Conservation (phyloP, 2,888 invertebrate genomes). For the Caenorhabditis macrosperma region DNA sequence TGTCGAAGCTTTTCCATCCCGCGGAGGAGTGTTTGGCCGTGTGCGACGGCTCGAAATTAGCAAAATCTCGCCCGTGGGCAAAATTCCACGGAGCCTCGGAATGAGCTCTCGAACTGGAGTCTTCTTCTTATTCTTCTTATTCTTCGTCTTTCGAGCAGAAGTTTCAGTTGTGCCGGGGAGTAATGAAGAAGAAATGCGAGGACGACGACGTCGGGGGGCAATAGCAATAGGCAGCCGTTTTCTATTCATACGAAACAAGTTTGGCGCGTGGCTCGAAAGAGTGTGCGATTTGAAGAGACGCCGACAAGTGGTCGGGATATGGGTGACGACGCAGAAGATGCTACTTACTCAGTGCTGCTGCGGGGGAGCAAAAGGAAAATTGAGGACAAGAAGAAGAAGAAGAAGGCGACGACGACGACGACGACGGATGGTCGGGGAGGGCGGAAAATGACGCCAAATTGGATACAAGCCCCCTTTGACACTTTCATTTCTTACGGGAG, state of each 20-base stretch:
- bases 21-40: conserved; percentile 16
- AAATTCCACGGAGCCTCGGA: conserved; percentile 1
- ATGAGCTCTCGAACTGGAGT: conserved; percentile 2
- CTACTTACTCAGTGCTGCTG: conserved; percentile 37
- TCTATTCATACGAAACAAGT: conserved; percentile 59
- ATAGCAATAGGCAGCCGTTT: conserved; percentile 31
- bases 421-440: conserved; percentile 13
- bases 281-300: conserved; percentile 32
- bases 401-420: too few species aligned
- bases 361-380: conserved; percentile 29
- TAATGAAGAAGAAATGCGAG: conserved; percentile 28
- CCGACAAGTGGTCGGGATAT: conserved; percentile 9
- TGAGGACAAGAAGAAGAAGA: conserved; percentile 35
- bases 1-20: conserved; percentile 45
- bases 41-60: conserved; percentile 41
- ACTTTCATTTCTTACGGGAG: conserved; percentile 7
- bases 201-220: conserved; percentile 8
- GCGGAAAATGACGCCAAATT: conserved; percentile 35
- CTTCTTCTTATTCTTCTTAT: background rate
- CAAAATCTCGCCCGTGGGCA: conserved; percentile 49
- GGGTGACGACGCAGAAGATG: conserved; percentile 42
- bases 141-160: conserved; percentile 10
- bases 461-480: conserved; percentile 35
- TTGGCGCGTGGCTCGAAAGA: conserved; percentile 34
- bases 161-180: conserved; percentile 19